Percentiles rank a stretch among this genome's conserved stretches.
phyloP scores from a whole-genome alignment of 1,140 invertebrate species.

The Bombus terrestris region DNA sequence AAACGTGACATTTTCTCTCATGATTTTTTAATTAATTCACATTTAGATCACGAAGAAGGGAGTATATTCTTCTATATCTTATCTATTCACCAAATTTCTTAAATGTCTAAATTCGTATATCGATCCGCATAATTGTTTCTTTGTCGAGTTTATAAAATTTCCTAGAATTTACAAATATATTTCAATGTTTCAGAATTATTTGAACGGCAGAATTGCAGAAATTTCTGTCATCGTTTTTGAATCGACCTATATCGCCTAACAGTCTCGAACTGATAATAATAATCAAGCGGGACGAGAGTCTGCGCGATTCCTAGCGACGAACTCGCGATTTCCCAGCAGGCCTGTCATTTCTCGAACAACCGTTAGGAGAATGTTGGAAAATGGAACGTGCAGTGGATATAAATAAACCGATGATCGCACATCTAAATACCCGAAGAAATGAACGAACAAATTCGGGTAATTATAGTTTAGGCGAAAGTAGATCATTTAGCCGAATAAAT shows the following conservation, averaged over 20 bases:
- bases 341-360: background rate
- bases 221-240: background rate
- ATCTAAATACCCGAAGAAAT: background rate
- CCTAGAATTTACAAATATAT: background rate
- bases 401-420: background rate
- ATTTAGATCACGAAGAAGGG: background rate
- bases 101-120: background rate
- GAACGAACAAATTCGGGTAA: slow-evolving; percentile 1
- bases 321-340: background rate
- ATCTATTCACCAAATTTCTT: background rate
- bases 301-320: background rate
- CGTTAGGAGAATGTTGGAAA: slow-evolving; percentile 3
- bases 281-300: background rate
- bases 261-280: background rate
- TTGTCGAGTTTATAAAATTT: background rate
- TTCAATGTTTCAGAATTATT: background rate
- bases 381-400: background rate
- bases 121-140: background rate
- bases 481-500: background rate
- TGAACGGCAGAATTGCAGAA: background rate
- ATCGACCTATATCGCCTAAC: background rate
- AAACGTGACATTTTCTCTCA: background rate
- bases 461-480: slow-evolving; percentile 11
- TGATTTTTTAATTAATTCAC: background rate
- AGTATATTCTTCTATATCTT: background rate